phyloP scores from a whole-genome alignment of 2,888 invertebrate genomes.

The Nephrotoma flavescens region DNA sequence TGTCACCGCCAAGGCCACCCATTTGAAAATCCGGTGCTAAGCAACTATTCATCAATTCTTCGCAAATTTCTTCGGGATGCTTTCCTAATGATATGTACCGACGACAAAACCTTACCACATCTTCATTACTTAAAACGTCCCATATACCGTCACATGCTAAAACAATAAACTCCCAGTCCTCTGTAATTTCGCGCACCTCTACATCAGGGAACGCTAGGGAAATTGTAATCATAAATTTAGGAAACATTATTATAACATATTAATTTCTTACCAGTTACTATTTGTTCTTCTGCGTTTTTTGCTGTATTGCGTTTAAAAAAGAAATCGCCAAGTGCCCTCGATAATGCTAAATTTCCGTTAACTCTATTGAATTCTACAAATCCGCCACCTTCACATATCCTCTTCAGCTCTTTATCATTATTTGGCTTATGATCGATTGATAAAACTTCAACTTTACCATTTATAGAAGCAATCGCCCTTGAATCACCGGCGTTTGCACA shows the following conservation, averaged over 20 bases:
- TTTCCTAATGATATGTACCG: conserved; percentile 62
- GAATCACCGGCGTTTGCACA: conserved; percentile 98
- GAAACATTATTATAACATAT: neutral
- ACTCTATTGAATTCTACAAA: conserved; percentile 96
- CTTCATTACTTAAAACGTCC: conserved; percentile 94
- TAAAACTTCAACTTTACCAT: conserved; percentile 55
- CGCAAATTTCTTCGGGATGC: conserved; percentile 91
- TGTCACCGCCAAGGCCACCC: conserved; percentile 95
- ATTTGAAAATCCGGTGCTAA: conserved; percentile 94
- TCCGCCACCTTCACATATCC: conserved; percentile 90
- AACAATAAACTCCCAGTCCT: conserved; percentile 93
- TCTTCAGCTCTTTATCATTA: conserved; percentile 68
- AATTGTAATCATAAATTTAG: conserved; percentile 8
- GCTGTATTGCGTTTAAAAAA: conserved; percentile 84
- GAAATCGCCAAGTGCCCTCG: conserved; percentile 93
- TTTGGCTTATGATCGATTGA: conserved; percentile 95
- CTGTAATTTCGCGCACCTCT: conserved; percentile 57
- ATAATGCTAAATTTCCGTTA: conserved; percentile 94
- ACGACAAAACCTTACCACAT: conserved; percentile 83
- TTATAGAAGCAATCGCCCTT: conserved; percentile 78
- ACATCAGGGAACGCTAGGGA: conserved; percentile 81
- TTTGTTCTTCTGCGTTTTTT: conserved; percentile 82
- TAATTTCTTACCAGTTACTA: conserved; percentile 69
- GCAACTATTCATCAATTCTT: conserved; percentile 87
- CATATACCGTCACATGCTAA: conserved; percentile 98